Base-by-base conservation (phyloP, 1,140 invertebrate species). In the Hyposmocoma kahamanoa region DNA sequence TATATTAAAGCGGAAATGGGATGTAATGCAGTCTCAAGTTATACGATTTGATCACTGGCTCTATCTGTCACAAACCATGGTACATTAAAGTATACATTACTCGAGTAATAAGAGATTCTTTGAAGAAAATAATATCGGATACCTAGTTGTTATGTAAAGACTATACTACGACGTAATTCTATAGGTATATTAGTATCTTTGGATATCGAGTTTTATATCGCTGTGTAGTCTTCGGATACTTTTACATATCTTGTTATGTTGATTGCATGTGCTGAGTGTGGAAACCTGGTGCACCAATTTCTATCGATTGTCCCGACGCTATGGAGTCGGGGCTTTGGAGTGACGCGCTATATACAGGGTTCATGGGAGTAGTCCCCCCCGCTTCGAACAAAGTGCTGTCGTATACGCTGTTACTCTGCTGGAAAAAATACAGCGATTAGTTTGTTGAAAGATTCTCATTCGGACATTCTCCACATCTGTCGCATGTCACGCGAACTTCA, bases 311-410 rank as follows among this genome's bases (percentile, higher is more conserved):
- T 76, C 89, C 68, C 1, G 84, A 87, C 1, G 91, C 91, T 75
- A 92, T 91, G 55, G 91, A 92, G 75, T 93, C 92, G 22, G 92
- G 92, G 67, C 92, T 93, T 74, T 93, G 92, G 15, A 93, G 85
- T 2, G 92, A 93, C 24, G 91, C 91, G 53, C 91, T 90, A 71
- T 93, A 93, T 22, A 92, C 82, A 2, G 91, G 91, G 68, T 93
- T 92, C 72, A 91, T 89, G 19, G 91, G 91, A 3, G 90, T 91
- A 4, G 88, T 88, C 36, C 86, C 84, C 36, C 89, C 90, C 13
- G 88, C 89, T 72, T 90, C 90, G 79, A 94, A 93, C 52, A 94
- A 90, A 42, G 93, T 94, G 68, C 92, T 94, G 78, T 94, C 92
- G 73, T 94, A 94, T 46, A 92, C 90, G 67, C 90, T 92, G 84